A percentile compares a stretch with the other conserved stretches of the same genome.
These are phyloP conservation scores for Nymphicus hollandicus DNA, from an alignment of 2,113 vertebrate species.

Conservation along the genomic window DNA sequence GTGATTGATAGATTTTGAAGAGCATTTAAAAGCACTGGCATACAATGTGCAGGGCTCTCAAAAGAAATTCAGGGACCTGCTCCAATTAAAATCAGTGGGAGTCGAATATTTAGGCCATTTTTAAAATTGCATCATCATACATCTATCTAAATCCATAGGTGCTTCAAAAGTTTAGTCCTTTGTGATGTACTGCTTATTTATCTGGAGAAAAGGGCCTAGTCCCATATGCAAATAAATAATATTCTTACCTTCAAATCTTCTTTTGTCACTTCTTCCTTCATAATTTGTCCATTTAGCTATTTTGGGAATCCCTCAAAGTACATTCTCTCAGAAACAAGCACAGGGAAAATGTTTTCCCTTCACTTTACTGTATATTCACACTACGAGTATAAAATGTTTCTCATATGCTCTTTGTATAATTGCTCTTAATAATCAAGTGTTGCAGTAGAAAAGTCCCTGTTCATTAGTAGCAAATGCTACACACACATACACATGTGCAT, in stretches of 20 bases:
- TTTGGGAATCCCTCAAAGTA: background rate
- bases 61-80: background rate
- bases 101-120: background rate
- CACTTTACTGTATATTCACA: background rate
- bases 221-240: background rate
- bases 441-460: background rate
- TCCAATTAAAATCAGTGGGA: background rate
- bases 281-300: background rate
- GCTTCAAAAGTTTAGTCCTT: background rate
- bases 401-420: background rate
- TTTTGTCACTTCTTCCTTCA: background rate
- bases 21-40: background rate
- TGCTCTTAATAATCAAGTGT: background rate
- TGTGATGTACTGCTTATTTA: background rate
- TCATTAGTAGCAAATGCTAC: conserved; percentile 8
- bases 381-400: background rate
- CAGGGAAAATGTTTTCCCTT: background rate
- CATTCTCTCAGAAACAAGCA: background rate
- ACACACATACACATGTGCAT: background rate
- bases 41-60: background rate
- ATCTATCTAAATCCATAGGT: background rate
- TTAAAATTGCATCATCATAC: background rate
- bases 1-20: background rate
- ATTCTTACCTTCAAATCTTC: background rate
- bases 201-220: background rate